phyloP scores from a whole-genome alignment of 2,113 vertebrate species.

The Herpailurus yagouaroundi region DNA sequence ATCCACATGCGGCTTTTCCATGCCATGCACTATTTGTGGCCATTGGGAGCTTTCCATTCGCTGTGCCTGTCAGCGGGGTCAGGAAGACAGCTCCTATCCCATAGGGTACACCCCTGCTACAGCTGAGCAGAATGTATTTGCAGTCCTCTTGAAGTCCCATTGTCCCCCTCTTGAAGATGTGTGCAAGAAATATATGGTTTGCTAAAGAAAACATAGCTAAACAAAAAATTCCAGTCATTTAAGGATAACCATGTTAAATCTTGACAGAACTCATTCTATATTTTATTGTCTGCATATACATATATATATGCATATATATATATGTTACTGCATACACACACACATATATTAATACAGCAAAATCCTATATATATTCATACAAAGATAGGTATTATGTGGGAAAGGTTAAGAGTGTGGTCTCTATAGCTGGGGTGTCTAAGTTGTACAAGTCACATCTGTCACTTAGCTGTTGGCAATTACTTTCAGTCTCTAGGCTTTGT shows the following conservation, averaged over 20 bases:
- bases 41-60: neutral
- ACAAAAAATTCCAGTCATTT: neutral
- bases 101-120: accelerated
- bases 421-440: neutral
- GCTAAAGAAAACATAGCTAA: neutral
- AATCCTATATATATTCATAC: neutral
- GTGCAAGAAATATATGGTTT: neutral
- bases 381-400: neutral
- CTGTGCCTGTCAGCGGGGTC: neutral
- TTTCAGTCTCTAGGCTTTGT: neutral
- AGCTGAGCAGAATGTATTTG: neutral
- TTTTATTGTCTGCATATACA: neutral
- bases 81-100: neutral
- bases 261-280: neutral
- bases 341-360: neutral
- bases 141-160: no score
- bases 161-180: neutral
- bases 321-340: no score
- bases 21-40: neutral
- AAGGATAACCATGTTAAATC: neutral
- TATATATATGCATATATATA: neutral
- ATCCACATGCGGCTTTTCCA: neutral
- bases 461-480: neutral
- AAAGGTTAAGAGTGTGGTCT: neutral
- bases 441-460: neutral